phyloP scores from a whole-genome alignment of 2,113 vertebrate species.

The Anser cygnoides region DNA sequence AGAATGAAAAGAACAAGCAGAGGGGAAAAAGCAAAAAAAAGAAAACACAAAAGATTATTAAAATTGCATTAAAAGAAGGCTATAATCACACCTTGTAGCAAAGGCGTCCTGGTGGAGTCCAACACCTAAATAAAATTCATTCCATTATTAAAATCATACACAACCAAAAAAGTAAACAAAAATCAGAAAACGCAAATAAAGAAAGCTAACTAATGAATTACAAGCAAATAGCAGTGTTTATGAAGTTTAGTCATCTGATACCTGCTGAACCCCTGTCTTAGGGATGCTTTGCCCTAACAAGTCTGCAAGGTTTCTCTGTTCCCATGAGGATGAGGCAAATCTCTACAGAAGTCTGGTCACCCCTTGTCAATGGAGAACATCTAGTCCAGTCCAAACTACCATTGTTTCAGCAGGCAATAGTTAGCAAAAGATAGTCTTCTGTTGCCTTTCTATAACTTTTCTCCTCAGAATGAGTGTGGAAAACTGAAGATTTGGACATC shows the following conservation, averaged over 20 bases:
- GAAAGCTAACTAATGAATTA: not conserved
- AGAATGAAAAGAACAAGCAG: not conserved
- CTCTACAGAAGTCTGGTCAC: not conserved
- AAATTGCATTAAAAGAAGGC: slow-evolving; percentile 60
- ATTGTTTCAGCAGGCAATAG: not conserved
- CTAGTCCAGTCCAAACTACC: not conserved
- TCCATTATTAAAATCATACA: slow-evolving; percentile 49
- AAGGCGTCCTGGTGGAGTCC: slow-evolving; percentile 85
- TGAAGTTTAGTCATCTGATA: not conserved
- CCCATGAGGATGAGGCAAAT: not conserved
- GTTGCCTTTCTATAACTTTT: not conserved
- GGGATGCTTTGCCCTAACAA: not conserved
- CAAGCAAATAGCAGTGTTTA: not conserved
- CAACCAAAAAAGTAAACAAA: not conserved
- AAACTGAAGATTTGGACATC: not conserved
- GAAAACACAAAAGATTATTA: not conserved
- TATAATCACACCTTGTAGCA: slow-evolving; percentile 85
- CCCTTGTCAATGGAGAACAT: not conserved
- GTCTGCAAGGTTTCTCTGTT: not conserved
- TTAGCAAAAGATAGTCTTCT: not conserved
- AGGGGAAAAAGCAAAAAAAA: not conserved
- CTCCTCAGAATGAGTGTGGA: not conserved
- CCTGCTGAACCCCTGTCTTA: not conserved
- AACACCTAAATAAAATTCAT: slow-evolving; percentile 82
- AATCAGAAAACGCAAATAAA: not conserved